Conservation (phyloP, 53 echinoderm and acorn worm genomes). For the Patiria pectinifera region DNA sequence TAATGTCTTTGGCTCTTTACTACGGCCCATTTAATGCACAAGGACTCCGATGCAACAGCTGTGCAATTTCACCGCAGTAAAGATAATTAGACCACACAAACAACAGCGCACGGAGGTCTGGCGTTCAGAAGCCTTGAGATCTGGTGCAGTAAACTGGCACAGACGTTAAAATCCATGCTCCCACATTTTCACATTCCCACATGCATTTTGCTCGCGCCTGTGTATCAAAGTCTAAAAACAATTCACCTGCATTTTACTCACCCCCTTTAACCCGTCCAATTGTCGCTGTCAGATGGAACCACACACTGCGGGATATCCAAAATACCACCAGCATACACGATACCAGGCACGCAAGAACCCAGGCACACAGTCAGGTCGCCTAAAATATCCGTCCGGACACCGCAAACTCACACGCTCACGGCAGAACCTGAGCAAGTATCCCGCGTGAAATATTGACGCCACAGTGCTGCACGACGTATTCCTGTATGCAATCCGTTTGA, state of each 20-base stretch:
- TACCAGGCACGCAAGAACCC: slow-evolving; percentile 1
- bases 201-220: not conserved
- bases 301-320: slow-evolving; percentile 15
- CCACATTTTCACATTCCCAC: not conserved
- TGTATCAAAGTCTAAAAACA: not conserved
- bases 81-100: slow-evolving; percentile 57
- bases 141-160: not conserved
- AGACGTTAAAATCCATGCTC: not conserved
- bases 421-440: not conserved
- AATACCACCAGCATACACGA: not conserved
- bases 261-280: slow-evolving; percentile 18
- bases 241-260: not conserved
- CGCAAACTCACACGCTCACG: not conserved
- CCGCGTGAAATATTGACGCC: not conserved
- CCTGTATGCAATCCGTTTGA: not conserved
- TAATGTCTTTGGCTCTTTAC: not conserved
- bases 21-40: not conserved
- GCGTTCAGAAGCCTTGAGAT: not conserved
- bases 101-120: slow-evolving; percentile 25
- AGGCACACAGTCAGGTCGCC: not conserved
- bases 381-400: slow-evolving; percentile 4
- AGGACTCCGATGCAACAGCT: slow-evolving; percentile 37
- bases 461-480: not conserved
- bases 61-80: slow-evolving; percentile 32
- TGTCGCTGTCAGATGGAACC: not conserved